A percentile compares a stretch with the other conserved stretches of the same genome.
Evolutionary conservation across 2,888 invertebrate genomes (phyloP).

Genomic region (Melolontha melolontha): DNA sequence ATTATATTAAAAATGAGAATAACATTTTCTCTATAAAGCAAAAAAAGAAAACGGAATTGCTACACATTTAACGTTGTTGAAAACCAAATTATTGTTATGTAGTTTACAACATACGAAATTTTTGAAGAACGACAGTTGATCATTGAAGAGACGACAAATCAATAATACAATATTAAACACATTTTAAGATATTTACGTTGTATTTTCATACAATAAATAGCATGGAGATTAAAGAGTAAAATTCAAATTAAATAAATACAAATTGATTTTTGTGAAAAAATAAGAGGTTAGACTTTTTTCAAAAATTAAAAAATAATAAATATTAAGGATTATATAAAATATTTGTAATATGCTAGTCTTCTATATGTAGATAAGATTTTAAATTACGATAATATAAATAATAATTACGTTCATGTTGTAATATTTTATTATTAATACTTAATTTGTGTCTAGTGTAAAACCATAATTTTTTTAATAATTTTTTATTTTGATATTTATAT

Average conservation of each 20-base stretch:
- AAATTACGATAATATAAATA: conserved; percentile 17
- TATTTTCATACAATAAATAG: conserved; percentile 17
- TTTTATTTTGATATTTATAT: conserved; percentile 33
- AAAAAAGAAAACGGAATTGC: conserved; percentile 26
- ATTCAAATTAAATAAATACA: conserved; percentile 21
- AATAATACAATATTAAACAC: conserved; percentile 10
- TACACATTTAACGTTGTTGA: conserved; percentile 33
- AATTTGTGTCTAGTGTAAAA: conserved; percentile 8
- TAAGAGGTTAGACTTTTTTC: conserved; percentile 36
- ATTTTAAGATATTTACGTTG: conserved; percentile 12
- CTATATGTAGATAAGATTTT: conserved; percentile 33
- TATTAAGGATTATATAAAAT: conserved; percentile 28
- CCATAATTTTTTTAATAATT: not conserved
- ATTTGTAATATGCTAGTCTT: conserved; percentile 40
- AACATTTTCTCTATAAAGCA: no score
- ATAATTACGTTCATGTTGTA: conserved; percentile 14
- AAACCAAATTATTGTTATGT: conserved; percentile 44
- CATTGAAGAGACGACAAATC: not conserved
- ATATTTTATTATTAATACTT: conserved; percentile 6
- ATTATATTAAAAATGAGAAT: no score
- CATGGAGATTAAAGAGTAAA: not conserved
- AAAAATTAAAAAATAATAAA: conserved; percentile 29
- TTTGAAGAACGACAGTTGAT: conserved; percentile 13
- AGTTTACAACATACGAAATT: conserved; percentile 40
- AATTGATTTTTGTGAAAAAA: conserved; percentile 35